A percentile compares a stretch with the other conserved stretches of the same genome.
These are phyloP conservation scores for Scopus umbretta DNA, from an alignment of 2,113 vertebrate species.

Conservation along the genomic window DNA sequence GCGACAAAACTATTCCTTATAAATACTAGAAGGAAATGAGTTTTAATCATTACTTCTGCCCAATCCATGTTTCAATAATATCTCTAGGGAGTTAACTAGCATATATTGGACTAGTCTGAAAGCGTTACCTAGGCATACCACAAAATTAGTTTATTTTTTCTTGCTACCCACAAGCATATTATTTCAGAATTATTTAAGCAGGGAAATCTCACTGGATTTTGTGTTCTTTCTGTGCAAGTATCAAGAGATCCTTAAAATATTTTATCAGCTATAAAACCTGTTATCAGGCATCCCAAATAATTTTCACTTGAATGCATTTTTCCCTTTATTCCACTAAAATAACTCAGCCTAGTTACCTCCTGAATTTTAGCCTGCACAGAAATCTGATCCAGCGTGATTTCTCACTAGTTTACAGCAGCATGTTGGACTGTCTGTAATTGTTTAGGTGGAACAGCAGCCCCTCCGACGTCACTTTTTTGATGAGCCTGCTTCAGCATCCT, in stretches of 20 bases:
- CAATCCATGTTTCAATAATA: neutral
- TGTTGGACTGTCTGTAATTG: neutral
- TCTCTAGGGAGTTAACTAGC: neutral
- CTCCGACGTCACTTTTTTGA: neutral
- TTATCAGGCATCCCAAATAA: neutral
- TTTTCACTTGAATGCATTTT: neutral
- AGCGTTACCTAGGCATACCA: neutral
- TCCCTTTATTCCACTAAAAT: neutral
- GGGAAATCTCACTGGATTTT: neutral
- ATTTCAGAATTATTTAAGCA: neutral
- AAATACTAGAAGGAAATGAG: neutral
- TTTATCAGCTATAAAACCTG: neutral
- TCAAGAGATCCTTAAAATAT: neutral
- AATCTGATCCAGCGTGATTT: neutral
- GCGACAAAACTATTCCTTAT: neutral
- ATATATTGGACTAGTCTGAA: neutral
- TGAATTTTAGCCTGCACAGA: neutral
- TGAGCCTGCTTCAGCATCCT: neutral
- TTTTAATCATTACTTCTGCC: neutral
- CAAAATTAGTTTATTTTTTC: neutral
- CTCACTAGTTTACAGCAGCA: neutral
- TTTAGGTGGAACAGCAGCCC: neutral
- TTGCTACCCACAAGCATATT: neutral
- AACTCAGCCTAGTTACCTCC: neutral
- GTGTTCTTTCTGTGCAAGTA: constrained; percentile 14